These are phyloP conservation scores for Hirundo rustica DNA, from an alignment of 2,797 vertebrate species.

Conservation along the genomic window DNA sequence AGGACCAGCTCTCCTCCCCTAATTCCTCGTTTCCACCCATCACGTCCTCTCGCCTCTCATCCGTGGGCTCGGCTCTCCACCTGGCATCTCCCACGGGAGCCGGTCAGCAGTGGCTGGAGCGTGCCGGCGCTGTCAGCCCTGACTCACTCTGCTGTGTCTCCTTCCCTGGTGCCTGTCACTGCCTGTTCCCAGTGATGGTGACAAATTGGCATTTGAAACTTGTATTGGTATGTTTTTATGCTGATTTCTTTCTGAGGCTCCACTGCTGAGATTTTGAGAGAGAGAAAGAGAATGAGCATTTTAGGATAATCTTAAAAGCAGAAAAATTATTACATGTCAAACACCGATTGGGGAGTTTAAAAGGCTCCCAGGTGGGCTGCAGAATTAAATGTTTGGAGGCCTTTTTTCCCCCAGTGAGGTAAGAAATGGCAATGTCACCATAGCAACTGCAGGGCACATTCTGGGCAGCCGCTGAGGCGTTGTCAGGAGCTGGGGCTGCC, in stretches of 20 bases:
- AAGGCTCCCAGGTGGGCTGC: constrained; percentile 76
- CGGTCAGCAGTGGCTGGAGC: neutral
- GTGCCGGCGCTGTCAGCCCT: neutral
- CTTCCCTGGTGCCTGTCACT: neutral
- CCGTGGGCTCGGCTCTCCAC: neutral
- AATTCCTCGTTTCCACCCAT: neutral
- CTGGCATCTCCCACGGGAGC: neutral
- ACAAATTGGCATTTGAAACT: constrained; percentile 51
- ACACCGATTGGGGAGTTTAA: constrained; percentile 71
- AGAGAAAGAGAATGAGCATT: constrained; percentile 58
- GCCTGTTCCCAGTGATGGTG: neutral
- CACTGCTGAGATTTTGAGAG: constrained; percentile 44
- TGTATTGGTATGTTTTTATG: constrained; percentile 31
- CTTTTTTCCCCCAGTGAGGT: constrained; percentile 50
- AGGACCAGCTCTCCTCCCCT: neutral
- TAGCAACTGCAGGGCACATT: constrained; percentile 70
- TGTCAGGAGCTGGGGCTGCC: neutral
- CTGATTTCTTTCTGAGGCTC: constrained; percentile 39
- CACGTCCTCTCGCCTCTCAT: neutral
- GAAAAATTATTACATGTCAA: constrained; percentile 74
- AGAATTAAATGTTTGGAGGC: constrained; percentile 73
- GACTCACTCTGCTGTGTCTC: neutral
- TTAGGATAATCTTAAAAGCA: constrained; percentile 75
- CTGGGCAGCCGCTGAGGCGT: neutral
- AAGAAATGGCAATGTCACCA: constrained; percentile 65